Conservation (phyloP, 64 coral and sea anemone genomes). For the Pocillopora verrucosa region DNA sequence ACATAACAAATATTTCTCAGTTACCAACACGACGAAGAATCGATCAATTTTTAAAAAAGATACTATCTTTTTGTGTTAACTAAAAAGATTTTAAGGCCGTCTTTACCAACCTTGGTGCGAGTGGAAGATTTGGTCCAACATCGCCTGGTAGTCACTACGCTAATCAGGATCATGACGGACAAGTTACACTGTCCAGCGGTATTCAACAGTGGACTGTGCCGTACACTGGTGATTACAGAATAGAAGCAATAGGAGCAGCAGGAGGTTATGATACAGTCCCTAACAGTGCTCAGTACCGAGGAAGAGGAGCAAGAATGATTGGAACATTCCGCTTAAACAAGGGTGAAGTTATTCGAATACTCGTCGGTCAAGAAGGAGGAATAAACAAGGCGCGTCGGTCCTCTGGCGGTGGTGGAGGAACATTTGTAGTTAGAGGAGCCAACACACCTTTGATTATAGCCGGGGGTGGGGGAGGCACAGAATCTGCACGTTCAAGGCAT, state of each 20-base stretch:
- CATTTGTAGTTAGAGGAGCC: conserved; percentile 20
- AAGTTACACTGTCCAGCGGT: conserved; percentile 49
- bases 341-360: conserved; percentile 14
- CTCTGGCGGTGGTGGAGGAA: conserved; percentile 57
- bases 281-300: conserved; percentile 38
- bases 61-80: too few relatives aligned
- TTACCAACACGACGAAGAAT: too few relatives aligned
- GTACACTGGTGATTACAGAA: conserved; percentile 32
- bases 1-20: too few relatives aligned
- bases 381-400: background rate
- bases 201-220: conserved; percentile 59
- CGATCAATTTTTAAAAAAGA: too few relatives aligned
- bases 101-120: conserved; percentile 39
- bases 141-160: conserved; percentile 37
- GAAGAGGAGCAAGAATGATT: conserved; percentile 59
- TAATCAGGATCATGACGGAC: conserved; percentile 4
- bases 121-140: conserved; percentile 9
- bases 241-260: conserved; percentile 60
- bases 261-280: background rate
- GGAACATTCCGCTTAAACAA: conserved; percentile 37
- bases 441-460: conserved; percentile 53
- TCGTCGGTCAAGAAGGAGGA: conserved; percentile 57
- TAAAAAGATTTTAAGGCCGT: background rate
- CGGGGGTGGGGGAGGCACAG: conserved; percentile 47
- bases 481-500: background rate